Evolutionary conservation across 2,888 invertebrate species (phyloP).

Genomic region (Eumacrocentrus americanus): DNA sequence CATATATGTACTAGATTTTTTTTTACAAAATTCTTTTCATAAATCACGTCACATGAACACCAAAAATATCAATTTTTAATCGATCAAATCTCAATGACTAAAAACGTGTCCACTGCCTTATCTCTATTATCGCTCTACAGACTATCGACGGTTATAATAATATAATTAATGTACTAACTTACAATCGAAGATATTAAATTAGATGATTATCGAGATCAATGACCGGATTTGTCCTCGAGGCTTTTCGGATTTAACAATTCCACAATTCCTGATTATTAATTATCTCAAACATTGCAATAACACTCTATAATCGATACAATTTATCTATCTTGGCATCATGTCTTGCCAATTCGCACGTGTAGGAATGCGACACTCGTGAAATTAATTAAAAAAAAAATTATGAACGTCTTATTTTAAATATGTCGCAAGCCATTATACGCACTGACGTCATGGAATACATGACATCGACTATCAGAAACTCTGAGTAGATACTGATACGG

Average conservation of each 20-base stretch:
- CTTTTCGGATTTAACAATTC: background rate
- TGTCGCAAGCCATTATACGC: background rate
- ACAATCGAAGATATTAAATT: no score
- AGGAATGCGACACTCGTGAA: background rate
- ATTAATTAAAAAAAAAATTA: background rate
- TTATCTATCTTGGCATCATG: background rate
- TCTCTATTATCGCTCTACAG: no score
- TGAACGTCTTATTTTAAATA: background rate
- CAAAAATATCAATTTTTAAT: no score
- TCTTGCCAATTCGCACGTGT: background rate
- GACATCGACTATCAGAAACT: background rate
- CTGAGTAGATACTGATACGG: background rate
- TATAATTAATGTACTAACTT: background rate
- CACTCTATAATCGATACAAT: slow-evolving; percentile 4
- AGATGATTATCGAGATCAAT: background rate
- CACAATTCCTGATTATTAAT: background rate
- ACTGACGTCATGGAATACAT: background rate
- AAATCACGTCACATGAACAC: no score
- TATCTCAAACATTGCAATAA: slow-evolving; percentile 4
- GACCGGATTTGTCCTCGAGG: background rate
- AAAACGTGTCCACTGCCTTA: no score
- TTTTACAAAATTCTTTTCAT: no score
- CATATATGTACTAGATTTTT: no score
- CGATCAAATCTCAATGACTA: no score
- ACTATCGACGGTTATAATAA: background rate